Evolutionary conservation across 2,888 invertebrate species (phyloP).

Genomic region (Tachina lurida): DNA sequence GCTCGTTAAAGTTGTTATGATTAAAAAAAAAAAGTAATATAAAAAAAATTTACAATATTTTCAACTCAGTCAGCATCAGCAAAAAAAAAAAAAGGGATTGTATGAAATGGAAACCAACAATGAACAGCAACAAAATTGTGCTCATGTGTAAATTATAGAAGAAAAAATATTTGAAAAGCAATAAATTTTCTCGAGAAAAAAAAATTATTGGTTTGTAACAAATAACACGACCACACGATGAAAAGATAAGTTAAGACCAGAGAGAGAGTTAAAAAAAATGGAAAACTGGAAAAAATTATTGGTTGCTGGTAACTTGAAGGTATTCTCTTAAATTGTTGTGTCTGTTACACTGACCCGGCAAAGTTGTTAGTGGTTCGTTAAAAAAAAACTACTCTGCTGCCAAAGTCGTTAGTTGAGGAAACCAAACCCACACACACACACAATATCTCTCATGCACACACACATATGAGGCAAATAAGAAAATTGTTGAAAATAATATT

Average conservation of each 20-base stretch:
- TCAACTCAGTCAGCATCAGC: slow-evolving; percentile 33
- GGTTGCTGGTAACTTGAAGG: slow-evolving; percentile 42
- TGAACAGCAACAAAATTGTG: slow-evolving; percentile 24
- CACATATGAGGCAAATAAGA: background rate
- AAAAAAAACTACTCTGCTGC: background rate
- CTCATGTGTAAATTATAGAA: slow-evolving; percentile 65
- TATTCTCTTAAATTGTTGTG: slow-evolving; percentile 1
- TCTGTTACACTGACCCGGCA: slow-evolving; percentile 14
- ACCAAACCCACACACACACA: background rate
- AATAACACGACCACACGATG: slow-evolving; percentile 68
- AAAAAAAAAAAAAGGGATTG: slow-evolving; percentile 9
- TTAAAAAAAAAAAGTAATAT: background rate
- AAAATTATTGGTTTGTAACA: slow-evolving; percentile 53
- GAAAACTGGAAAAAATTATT: slow-evolving; percentile 39
- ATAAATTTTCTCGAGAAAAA: slow-evolving; percentile 58
- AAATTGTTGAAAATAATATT: slow-evolving; percentile 69
- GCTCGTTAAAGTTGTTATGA: slow-evolving; percentile 57
- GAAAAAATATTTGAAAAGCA: slow-evolving; percentile 50
- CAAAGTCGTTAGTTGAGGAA: slow-evolving; percentile 25
- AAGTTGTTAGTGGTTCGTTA: slow-evolving; percentile 9
- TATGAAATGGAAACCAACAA: background rate
- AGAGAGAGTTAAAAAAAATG: slow-evolving; percentile 15
- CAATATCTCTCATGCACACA: background rate
- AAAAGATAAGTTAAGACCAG: slow-evolving; percentile 63
- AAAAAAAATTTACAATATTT: slow-evolving; percentile 48